Evolutionary conservation across 1,140 invertebrate species (phyloP).

Genomic region (Anastrepha obliqua): DNA sequence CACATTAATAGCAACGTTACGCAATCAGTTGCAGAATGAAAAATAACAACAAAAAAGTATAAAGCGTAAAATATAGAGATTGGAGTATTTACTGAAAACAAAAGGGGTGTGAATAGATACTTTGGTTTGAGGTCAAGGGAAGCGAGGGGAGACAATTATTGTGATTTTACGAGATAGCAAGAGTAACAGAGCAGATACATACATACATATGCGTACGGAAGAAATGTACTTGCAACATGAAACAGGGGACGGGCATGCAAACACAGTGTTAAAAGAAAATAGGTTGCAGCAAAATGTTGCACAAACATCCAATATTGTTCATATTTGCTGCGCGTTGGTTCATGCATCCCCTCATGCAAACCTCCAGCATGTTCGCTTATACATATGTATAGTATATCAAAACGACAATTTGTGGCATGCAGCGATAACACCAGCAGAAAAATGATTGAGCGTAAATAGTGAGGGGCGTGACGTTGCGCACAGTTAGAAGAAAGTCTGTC

Average conservation of each 20-base stretch:
- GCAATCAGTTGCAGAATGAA: neutral
- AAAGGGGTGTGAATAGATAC: neutral
- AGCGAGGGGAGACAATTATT: neutral
- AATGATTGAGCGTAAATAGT: slow-evolving; percentile 28
- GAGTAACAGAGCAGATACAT: neutral
- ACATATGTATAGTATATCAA: neutral
- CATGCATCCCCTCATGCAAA: neutral
- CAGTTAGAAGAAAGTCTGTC: neutral
- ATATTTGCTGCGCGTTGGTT: neutral
- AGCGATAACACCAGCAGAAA: neutral
- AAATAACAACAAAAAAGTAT: neutral
- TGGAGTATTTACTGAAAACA: slow-evolving; percentile 20
- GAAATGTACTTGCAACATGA: neutral
- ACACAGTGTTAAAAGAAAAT: neutral
- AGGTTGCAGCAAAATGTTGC: neutral
- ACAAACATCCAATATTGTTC: neutral
- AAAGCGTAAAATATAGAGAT: slow-evolving; percentile 28
- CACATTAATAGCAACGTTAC: slow-evolving; percentile 27
- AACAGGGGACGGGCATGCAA: neutral
- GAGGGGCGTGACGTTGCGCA: neutral
- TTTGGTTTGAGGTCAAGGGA: neutral
- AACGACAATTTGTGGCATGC: slow-evolving; percentile 4
- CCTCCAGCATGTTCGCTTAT: neutral
- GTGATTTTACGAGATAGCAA: slow-evolving; percentile 8
- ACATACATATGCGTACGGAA: too few relatives aligned